Evolutionary conservation across 2,113 vertebrate genomes (phyloP).

Genomic region (Motacilla alba): DNA sequence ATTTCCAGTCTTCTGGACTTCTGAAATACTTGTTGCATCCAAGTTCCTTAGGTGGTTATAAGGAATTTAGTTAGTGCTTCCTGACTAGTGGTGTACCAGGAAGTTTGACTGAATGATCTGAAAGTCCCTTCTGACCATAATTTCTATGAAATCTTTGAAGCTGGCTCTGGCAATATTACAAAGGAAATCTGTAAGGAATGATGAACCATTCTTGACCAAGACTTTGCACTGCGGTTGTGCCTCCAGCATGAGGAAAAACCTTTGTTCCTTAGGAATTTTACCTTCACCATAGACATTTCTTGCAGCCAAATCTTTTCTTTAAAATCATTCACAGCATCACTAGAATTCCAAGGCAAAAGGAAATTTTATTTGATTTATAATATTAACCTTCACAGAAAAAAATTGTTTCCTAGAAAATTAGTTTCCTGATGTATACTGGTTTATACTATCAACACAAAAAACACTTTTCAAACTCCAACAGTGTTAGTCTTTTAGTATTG

Average conservation of each 20-base stretch:
- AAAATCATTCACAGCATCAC: neutral
- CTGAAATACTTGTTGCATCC: neutral
- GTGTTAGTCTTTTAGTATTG: neutral
- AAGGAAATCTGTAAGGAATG: slow-evolving; percentile 12
- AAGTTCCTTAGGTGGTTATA: slow-evolving; percentile 1
- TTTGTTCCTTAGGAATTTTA: neutral
- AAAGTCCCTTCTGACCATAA: neutral
- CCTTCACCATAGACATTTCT: neutral
- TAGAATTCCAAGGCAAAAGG: neutral
- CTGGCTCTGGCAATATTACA: slow-evolving; percentile 27
- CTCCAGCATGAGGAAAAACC: neutral
- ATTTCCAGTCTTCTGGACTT: neutral
- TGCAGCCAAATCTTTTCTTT: neutral
- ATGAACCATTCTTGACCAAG: neutral
- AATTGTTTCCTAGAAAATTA: neutral
- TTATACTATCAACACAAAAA: neutral
- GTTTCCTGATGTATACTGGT: neutral
- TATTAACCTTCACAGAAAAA: neutral
- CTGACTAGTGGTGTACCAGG: slow-evolving; percentile 5
- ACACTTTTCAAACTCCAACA: neutral
- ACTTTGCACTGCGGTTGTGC: neutral
- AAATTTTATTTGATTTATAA: neutral
- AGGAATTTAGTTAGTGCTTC: neutral
- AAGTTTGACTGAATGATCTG: neutral
- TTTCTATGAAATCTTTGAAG: slow-evolving; percentile 41